Conservation (phyloP, 2,113 vertebrate species). For the Phrynosoma blainvillii region DNA sequence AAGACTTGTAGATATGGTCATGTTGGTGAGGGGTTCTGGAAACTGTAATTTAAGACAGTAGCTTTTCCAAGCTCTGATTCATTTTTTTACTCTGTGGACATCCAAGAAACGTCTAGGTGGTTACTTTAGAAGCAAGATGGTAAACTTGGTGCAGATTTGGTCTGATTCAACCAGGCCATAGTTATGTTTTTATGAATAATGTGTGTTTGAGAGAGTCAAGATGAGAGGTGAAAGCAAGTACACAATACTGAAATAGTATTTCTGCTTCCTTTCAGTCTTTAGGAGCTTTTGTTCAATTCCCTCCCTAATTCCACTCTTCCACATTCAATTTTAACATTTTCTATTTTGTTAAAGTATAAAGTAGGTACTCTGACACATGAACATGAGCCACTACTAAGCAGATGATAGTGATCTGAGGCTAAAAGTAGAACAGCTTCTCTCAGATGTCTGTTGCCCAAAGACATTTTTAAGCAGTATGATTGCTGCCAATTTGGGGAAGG, state of each 20-base stretch:
- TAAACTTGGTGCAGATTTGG: background rate
- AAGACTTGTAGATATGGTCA: too few species aligned
- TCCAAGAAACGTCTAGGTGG: background rate
- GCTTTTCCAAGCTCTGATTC: background rate
- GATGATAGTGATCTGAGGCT: background rate
- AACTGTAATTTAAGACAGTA: background rate
- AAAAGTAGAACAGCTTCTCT: background rate
- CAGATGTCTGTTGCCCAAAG: constrained; percentile 6
- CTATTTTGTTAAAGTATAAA: background rate
- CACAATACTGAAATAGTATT: background rate
- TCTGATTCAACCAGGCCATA: background rate
- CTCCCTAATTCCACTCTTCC: background rate
- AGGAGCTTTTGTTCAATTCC: background rate
- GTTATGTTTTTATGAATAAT: background rate
- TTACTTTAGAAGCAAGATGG: too few species aligned
- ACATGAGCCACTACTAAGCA: background rate
- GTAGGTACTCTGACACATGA: background rate
- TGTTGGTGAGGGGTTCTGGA: too few species aligned
- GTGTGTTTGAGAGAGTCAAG: background rate
- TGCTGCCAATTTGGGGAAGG: constrained; percentile 22
- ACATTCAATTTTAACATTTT: background rate
- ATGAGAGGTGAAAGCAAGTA: background rate
- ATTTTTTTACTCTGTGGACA: too few species aligned
- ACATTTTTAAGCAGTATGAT: background rate
- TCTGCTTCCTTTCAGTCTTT: background rate